These are phyloP conservation scores for Drosophila putrida DNA, from an alignment of 2,888 invertebrate species.

Conservation along the genomic window DNA sequence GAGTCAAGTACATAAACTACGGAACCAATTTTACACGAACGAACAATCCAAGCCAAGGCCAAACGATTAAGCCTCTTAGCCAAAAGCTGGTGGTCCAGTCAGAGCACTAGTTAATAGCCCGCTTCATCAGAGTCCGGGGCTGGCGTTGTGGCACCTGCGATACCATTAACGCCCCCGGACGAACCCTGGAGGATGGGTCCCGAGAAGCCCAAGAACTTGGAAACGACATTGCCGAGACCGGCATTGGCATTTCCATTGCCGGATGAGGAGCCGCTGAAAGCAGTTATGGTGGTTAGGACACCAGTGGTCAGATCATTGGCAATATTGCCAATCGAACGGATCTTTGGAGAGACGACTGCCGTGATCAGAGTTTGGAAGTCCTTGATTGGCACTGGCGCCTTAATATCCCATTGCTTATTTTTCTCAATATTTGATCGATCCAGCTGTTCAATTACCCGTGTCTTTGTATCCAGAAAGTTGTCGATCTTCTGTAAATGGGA, in stretches of 20 bases:
- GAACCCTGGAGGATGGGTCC: conserved; percentile 85
- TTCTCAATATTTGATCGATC: conserved; percentile 91
- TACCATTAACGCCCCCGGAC: conserved; percentile 77
- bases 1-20: conserved; percentile 31
- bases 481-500: conserved; percentile 90
- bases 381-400: conserved; percentile 88
- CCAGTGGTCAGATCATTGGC: conserved; percentile 88
- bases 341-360: conserved; percentile 90
- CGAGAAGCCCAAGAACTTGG: conserved; percentile 84
- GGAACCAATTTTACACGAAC: conserved; percentile 34
- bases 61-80: conserved; percentile 1
- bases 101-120: conserved; percentile 75
- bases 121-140: conserved; percentile 84
- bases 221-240: conserved; percentile 84
- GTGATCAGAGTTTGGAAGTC: conserved; percentile 89
- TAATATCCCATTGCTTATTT: conserved; percentile 91
- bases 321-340: conserved; percentile 89
- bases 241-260: conserved; percentile 85
- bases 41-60: conserved; percentile 16
- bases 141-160: conserved; percentile 76
- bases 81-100: conserved; percentile 9
- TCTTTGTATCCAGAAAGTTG: conserved; percentile 92
- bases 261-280: conserved; percentile 86
- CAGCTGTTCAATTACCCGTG: conserved; percentile 89
- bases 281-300: conserved; percentile 86